phyloP scores from a whole-genome alignment of 1,140 invertebrate species.

The Episyrphus balteatus region DNA sequence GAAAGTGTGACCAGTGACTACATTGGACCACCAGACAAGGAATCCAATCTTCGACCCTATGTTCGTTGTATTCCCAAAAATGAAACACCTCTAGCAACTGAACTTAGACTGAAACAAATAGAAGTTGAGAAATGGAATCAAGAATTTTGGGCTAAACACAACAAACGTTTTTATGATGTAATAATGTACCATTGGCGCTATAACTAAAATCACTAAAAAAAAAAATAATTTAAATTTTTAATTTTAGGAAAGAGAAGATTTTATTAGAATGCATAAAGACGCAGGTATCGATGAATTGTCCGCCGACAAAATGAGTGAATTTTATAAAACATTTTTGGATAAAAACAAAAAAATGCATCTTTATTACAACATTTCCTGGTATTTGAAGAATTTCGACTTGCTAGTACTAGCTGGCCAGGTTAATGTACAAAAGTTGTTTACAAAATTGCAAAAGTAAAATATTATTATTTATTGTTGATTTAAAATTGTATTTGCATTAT shows the following conservation, averaged over 20 bases:
- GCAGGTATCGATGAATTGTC: conserved; percentile 43
- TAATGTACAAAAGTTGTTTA: conserved; percentile 37
- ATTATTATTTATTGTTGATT: no score
- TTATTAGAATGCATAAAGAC: conserved; percentile 43
- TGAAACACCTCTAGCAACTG: conserved; percentile 54
- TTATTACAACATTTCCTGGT: conserved; percentile 63
- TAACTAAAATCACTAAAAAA: background rate
- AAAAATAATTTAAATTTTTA: background rate
- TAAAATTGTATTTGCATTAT: no score
- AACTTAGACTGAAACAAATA: conserved; percentile 49
- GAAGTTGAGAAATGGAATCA: conserved; percentile 71
- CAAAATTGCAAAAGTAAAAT: conserved; percentile 14
- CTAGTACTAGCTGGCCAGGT: conserved; percentile 48
- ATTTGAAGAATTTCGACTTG: conserved; percentile 56
- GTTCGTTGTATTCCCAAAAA: conserved; percentile 48
- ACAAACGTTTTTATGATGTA: conserved; percentile 54
- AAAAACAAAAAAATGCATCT: conserved; percentile 61
- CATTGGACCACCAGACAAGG: conserved; percentile 67
- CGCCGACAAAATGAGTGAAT: conserved; percentile 74
- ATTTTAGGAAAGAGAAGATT: conserved; percentile 55
- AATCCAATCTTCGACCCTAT: conserved; percentile 64
- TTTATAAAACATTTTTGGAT: conserved; percentile 72
- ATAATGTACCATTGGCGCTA: background rate
- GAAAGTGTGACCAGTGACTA: conserved; percentile 30
- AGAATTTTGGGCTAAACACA: conserved; percentile 68